phyloP scores from a whole-genome alignment of 1,140 invertebrate genomes.

The Anagrus nilaparvatae region DNA sequence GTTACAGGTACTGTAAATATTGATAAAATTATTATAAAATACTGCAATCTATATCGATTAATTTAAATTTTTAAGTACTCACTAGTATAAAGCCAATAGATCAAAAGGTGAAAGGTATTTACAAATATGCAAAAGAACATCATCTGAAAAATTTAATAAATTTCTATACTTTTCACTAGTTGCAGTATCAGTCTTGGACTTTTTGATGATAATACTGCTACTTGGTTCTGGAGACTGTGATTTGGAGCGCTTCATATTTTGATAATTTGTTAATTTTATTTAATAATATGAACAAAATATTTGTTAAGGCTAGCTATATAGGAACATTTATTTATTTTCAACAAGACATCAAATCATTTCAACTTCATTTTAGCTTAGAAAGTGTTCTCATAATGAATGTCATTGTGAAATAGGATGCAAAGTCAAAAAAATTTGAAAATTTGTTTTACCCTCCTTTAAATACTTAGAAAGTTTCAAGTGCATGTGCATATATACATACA shows the following conservation, averaged over 20 bases:
- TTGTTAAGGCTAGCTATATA: no score
- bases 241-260: conserved; percentile 29
- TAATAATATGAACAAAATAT: no score
- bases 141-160: conserved; percentile 40
- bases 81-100: conserved; percentile 42
- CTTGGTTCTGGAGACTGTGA: conserved; percentile 29
- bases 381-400: no score
- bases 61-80: conserved; percentile 20
- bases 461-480: no score
- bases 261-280: neutral
- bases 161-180: neutral
- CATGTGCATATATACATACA: no score
- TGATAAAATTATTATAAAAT: neutral
- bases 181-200: neutral
- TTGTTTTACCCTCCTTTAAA: no score
- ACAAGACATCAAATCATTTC: no score
- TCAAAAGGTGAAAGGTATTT: conserved; percentile 40
- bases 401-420: no score
- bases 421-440: no score
- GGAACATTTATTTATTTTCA: no score
- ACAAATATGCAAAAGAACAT: conserved; percentile 44
- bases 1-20: conserved; percentile 23
- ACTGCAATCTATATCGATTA: neutral
- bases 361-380: no score
- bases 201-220: conserved; percentile 9